Base-by-base conservation (phyloP, 1,140 invertebrate species). In the Andrena cerasifolii region DNA sequence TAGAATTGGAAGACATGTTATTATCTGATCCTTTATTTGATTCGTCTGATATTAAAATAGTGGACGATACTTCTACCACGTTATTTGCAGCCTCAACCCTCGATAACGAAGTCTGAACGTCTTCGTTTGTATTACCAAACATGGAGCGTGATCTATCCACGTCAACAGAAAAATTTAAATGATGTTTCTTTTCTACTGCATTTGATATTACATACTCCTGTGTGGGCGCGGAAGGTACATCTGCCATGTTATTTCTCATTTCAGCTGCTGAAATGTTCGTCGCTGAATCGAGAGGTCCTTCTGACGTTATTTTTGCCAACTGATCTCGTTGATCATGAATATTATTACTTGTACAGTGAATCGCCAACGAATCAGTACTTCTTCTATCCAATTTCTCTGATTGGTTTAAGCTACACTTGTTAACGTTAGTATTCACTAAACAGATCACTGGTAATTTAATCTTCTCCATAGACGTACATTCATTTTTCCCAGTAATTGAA, bases 161-260 rank as follows among this genome's bases (percentile, higher is more conserved):
- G 28, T 76, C 65, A 16, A 28, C 14, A 36, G 78, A 68, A 67
- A 68, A 53, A 12, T 58, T 77, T 28, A 83, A 8, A 28, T 24
- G 4, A n/a, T 40, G 16, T 28, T 45, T 12, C 0, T 21, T 45
- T 10, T 24, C 12, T 68, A 40, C 10, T 24, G 12, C 16, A 18
- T 28, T 7, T 53, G 24, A 0, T 58, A 18, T 10, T 16, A n/a
- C 4, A 71, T 45, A 10, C 53, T 83, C 49, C 18, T 56, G 51
- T 24, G 12, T 79, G 28, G 54, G 26, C 45, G 7, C 7, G 36
- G 33, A 0, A 40, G 10, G 8, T 21, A 62, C 45, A 53, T 47
- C 2, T 16, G 1, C 8, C 8, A 12, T 21, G 43, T 56, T 2
- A n/a, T 56, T 8, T 24, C 54, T 6, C 0, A 3, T 53, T 33